Conservation (phyloP, 2,113 vertebrate species). For the Dermatemys mawii region DNA sequence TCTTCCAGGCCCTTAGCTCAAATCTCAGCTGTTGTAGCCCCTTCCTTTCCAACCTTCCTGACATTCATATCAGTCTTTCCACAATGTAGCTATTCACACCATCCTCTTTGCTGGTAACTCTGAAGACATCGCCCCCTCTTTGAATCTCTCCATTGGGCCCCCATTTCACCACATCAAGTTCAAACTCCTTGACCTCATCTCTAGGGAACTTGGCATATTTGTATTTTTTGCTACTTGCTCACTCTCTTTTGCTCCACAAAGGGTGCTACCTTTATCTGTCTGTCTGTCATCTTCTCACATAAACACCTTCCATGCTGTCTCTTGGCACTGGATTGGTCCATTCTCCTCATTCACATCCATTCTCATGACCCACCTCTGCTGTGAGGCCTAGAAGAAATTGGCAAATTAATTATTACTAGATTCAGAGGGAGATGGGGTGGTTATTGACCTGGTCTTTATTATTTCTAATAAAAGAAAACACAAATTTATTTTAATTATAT, state of each 20-base stretch:
- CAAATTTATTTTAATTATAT: neutral
- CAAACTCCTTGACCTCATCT: neutral
- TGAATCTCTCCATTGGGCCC: neutral
- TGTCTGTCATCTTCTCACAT: neutral
- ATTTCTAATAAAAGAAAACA: neutral
- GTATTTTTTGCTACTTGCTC: neutral
- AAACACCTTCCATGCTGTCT: neutral
- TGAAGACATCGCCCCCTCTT: neutral
- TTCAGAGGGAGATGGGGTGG: neutral
- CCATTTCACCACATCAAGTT: neutral
- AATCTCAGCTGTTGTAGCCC: neutral
- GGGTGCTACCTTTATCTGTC: neutral
- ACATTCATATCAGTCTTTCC: neutral
- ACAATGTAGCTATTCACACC: neutral
- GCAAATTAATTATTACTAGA: neutral
- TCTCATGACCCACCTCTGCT: rapidly evolving
- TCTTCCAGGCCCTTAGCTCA: neutral
- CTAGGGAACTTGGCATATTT: neutral
- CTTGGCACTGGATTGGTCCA: neutral
- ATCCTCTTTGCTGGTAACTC: neutral
- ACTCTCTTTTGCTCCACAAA: neutral
- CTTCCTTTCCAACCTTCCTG: neutral
- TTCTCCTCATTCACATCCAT: neutral
- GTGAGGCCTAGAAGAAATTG: neutral
- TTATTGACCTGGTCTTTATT: neutral